Evolutionary conservation across 2,797 vertebrate genomes (phyloP), one percentile per base, ranked within the genome.

Genomic region (Uromys caudimaculatus): DNA sequence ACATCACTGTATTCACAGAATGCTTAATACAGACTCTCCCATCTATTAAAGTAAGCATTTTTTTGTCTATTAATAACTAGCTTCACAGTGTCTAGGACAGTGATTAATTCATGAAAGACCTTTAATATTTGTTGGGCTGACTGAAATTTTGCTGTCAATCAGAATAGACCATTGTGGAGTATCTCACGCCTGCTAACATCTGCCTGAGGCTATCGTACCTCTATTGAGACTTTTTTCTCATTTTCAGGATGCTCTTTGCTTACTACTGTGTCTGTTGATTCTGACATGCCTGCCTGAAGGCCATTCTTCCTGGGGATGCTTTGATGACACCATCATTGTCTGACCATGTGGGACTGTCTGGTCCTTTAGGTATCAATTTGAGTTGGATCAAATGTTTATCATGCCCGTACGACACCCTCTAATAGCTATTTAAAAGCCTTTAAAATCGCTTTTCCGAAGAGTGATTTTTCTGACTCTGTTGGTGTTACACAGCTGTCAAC

Each of bases 1-100:
- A 90, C 38, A 85, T 76, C 85, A 86, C 56, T 97, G 62, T 87
- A 58, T 91, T 93, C 71, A 73, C 14, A 73, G 58, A 86, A 47
- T 91, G 35, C 69, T 97, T 91, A 96, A 73, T 62, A 95, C 56
- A 96, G 71, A 93, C 13, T 6, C 69, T 87, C 87, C 58, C 47
- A 47, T 82, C 79, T 78, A 89, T 47, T 44, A 58, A 62, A 73
- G 54, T 77, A 84, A 92, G 47, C 38, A 60, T 23, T 67, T n/a
- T 75, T 73, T 71, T n/a, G 87, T 92, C 87, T 85, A 81, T 87
- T 96, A 71, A 64, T 79, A 86, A 89, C 52, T 87, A 71, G 69
- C 38, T 89, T 16, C 23, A 32, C 41, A 91, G 58, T 87, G 38
- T 87, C 35, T 75, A 64, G 52, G 64, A 89, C 50, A 96, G 73